A percentile compares a stretch with the other conserved stretches of the same genome.
phyloP scores from a whole-genome alignment of 2,797 vertebrate genomes.

The Lepus townsendii region DNA sequence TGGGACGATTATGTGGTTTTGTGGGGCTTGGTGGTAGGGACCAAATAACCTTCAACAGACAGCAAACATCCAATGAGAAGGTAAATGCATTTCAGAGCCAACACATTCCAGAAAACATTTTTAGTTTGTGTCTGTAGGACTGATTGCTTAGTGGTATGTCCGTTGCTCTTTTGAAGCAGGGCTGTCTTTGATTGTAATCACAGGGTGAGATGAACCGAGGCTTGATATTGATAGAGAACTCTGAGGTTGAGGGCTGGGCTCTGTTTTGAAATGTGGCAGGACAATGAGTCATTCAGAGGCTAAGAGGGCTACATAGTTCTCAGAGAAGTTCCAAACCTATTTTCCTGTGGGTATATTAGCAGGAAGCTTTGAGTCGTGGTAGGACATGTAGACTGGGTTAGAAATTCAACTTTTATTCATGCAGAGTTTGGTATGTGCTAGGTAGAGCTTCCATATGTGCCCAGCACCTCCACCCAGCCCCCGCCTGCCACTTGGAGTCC shows the following conservation, averaged over 20 bases:
- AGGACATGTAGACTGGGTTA: background rate
- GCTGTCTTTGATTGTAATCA: background rate
- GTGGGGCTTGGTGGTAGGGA: background rate
- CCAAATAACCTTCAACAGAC: background rate
- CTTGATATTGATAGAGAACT: background rate
- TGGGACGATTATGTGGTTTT: background rate
- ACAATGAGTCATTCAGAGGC: background rate
- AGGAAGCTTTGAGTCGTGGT: background rate
- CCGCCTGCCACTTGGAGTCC: too few species aligned
- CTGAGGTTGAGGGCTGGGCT: background rate
- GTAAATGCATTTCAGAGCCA: slow-evolving; percentile 3
- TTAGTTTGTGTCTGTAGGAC: background rate
- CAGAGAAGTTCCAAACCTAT: background rate
- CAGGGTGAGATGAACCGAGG: background rate
- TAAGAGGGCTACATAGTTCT: background rate
- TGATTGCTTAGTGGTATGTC: too few species aligned
- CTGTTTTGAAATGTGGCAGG: background rate
- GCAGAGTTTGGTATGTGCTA: too few species aligned
- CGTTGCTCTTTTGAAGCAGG: slow-evolving; percentile 18
- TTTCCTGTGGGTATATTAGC: background rate
- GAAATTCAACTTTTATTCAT: background rate
- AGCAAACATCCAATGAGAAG: background rate
- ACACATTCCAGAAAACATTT: background rate
- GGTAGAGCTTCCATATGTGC: too few species aligned
- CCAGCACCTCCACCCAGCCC: too few species aligned